Evolutionary conservation across 2,888 invertebrate species (phyloP).

Genomic region (Caenorhabditis sp.): DNA sequence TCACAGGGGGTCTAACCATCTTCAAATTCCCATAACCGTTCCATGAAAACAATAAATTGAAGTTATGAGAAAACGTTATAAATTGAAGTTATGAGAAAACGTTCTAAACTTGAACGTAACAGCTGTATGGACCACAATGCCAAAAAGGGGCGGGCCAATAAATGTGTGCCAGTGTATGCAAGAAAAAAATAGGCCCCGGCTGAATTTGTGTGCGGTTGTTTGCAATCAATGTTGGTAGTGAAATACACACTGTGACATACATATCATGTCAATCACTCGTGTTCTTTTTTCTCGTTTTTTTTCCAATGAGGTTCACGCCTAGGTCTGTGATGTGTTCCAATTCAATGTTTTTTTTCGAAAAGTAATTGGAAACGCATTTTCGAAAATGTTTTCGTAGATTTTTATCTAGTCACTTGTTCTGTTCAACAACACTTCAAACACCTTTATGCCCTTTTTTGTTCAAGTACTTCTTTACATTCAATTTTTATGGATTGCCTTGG

Average conservation of each 20-base stretch:
- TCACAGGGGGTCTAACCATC: too few species aligned
- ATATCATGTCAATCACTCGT: too few species aligned
- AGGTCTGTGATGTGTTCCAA: neutral
- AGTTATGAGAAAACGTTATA: neutral
- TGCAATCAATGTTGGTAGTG: too few species aligned
- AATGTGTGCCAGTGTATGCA: too few species aligned
- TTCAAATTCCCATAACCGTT: too few species aligned
- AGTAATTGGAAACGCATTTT: neutral
- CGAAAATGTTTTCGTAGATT: neutral
- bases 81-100: neutral
- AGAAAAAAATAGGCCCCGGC: too few species aligned
- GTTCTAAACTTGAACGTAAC: neutral
- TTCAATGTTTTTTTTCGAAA: neutral
- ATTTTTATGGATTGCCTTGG: neutral
- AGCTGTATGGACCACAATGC: too few species aligned
- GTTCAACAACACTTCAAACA: neutral
- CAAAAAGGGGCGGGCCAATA: too few species aligned
- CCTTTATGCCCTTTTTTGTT: neutral
- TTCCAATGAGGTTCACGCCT: neutral
- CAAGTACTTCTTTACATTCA: neutral
- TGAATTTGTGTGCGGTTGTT: too few species aligned
- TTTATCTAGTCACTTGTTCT: neutral
- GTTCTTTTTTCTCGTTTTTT: too few species aligned
- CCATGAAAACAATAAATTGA: too few species aligned
- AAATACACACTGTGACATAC: too few species aligned